Evolutionary conservation across 1,140 invertebrate genomes (phyloP).

Genomic region (Pseudomyrmex concolor): DNA sequence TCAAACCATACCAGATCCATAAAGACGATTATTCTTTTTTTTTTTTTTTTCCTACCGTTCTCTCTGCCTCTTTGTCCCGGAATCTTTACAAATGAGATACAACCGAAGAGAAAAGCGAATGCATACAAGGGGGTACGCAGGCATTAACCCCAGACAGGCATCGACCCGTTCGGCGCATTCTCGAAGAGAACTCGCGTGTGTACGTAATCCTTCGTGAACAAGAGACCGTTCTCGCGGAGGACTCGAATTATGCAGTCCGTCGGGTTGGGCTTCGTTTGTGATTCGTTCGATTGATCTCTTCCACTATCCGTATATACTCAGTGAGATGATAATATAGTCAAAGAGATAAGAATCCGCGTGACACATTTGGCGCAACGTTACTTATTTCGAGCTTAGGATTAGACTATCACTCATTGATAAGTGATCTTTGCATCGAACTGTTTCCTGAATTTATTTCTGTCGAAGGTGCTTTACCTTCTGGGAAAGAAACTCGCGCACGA

Average conservation of each 20-base stretch:
- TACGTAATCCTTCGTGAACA: conserved; percentile 41
- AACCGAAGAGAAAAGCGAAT: conserved; percentile 67
- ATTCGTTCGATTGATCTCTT: conserved; percentile 68
- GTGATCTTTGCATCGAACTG: not conserved
- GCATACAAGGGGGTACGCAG: conserved; percentile 70
- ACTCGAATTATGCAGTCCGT: conserved; percentile 75
- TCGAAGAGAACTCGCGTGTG: conserved; percentile 54
- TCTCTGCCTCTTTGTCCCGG: conserved; percentile 78
- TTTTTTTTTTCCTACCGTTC: too few species aligned
- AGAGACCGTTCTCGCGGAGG: conserved; percentile 26
- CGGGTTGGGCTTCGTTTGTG: conserved; percentile 56
- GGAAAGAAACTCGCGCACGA: too few species aligned
- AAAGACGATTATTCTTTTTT: conserved; percentile 74
- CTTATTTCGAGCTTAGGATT: not conserved
- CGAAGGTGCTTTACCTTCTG: not conserved
- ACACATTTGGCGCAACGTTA: not conserved
- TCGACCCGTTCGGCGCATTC: conserved; percentile 76
- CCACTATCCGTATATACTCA: not conserved
- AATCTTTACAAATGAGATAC: conserved; percentile 83
- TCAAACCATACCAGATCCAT: conserved; percentile 78
- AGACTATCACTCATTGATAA: not conserved
- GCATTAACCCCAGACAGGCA: conserved; percentile 61
- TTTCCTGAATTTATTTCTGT: not conserved
- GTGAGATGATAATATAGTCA: conserved; percentile 43
- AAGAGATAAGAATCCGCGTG: not conserved